Base-by-base conservation (phyloP, 2,113 vertebrate species). In the Oreochromis spilurus region DNA sequence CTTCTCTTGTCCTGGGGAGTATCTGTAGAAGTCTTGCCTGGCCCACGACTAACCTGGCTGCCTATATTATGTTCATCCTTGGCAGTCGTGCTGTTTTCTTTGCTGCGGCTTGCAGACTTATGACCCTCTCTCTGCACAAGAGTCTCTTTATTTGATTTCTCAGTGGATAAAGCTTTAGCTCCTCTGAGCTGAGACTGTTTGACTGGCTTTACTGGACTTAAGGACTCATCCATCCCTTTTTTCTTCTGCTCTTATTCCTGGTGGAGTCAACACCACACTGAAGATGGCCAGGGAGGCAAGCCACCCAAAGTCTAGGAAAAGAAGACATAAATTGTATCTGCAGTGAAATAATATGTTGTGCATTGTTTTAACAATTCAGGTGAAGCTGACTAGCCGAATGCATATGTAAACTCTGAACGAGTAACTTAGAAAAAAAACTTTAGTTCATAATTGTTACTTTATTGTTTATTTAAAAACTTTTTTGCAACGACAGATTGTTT, bases 141-240 rank as follows among this genome's bases (percentile, higher is more conserved):
- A 90, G 95, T 95, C 57, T 97, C 97, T 94, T 95, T 97, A 90
- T 92, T 96, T 24, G 96, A 93, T 95, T 97, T 98, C 16, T 93
- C 91, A 62, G 94, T 95, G 90, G 95, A 90, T 83, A 79, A 50
- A 43, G 96, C 82, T 95, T 96, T 97, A 86, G 95, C 94, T 93
- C 95, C 85, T 96, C 97, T 97, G 79, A 93, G 96, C 92, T 98
- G 97, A 89, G 95, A 93, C 85, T 95, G 95, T 95, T 97, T 98
- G 92, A 96, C 96, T 79, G 96, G 90, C 96, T 97, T 98, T 88
- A 96, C 96, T 87, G 97, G 96, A 95, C 95, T 97, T 95, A 87
- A 96, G 90, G 96, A 94, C 84, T 97, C 97, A 93, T 99, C 98
- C 98, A 99, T 99, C 94, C 96, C 97, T 96, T 86, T 95, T 40